Evolutionary conservation across 2,888 invertebrate species (phyloP).

Genomic region (Pocota personata): DNA sequence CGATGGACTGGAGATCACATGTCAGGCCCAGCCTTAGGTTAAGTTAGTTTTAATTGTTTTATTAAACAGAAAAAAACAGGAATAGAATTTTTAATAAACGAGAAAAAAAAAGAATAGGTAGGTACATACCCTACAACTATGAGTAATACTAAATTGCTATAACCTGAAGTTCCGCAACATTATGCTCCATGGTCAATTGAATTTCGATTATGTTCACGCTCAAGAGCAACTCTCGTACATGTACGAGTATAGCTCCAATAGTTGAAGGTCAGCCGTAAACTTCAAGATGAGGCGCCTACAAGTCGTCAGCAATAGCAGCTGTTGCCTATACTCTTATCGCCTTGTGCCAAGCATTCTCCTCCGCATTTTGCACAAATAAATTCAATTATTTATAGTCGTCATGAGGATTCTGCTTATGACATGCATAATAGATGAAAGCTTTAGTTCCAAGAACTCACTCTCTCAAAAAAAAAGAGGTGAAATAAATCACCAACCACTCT

Average conservation of each 20-base stretch:
- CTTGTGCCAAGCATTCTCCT: conserved; percentile 7
- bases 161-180: conserved; percentile 1
- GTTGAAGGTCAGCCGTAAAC: conserved; percentile 43
- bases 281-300: conserved; percentile 12
- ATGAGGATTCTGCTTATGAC: conserved; percentile 18
- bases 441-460: conserved; percentile 6
- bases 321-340: conserved; percentile 4
- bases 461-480: background rate
- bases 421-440: conserved; percentile 26
- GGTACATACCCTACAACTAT: background rate
- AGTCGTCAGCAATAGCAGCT: background rate
- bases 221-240: background rate
- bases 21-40: too few relatives aligned
- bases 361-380: conserved; percentile 4
- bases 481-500: conserved; percentile 4
- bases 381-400: conserved; percentile 49
- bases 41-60: too few relatives aligned
- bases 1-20: too few relatives aligned
- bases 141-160: background rate
- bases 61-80: too few relatives aligned
- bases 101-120: background rate
- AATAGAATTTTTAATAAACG: too few relatives aligned
- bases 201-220: conserved; percentile 22
- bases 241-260: background rate
- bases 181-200: conserved; percentile 38